A percentile compares a stretch with the other conserved stretches of the same genome.
Conservation (phyloP, 1,140 invertebrate species). For the Helicorthomorpha holstii region DNA sequence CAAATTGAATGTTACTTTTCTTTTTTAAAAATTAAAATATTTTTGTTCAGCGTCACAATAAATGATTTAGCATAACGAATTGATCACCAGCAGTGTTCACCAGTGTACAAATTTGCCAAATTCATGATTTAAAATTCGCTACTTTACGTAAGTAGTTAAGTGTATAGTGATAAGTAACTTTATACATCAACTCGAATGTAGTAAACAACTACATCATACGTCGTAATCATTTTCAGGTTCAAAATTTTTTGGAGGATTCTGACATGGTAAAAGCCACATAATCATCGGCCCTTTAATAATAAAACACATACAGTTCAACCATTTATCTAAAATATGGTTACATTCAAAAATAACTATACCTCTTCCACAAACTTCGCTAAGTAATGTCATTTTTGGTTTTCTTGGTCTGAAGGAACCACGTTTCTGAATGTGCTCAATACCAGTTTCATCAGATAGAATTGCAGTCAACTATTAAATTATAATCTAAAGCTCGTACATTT, state of each 20-base stretch:
- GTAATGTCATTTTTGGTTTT: conserved; percentile 44
- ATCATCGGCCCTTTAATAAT: background rate
- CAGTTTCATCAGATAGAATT: conserved; percentile 63
- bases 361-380: conserved; percentile 63
- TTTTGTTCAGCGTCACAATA: too few species aligned
- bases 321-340: background rate
- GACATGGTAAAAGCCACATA: background rate
- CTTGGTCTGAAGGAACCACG: conserved; percentile 43
- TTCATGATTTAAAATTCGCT: background rate
- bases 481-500: conserved; percentile 11
- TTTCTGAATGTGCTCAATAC: conserved; percentile 56
- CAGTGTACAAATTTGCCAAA: background rate
- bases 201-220: background rate
- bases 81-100: too few species aligned
- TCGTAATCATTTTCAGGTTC: background rate
- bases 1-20: too few species aligned
- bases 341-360: conserved; percentile 25
- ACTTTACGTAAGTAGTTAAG: background rate
- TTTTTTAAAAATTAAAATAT: too few species aligned
- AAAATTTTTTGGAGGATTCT: background rate
- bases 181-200: background rate
- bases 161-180: background rate
- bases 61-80: too few species aligned
- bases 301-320: background rate
- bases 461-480: conserved; percentile 29